Evolutionary conservation across 2,797 vertebrate species (phyloP), one percentile per base, ranked within the genome.

Genomic region (Arrhamphus sclerolepis): DNA sequence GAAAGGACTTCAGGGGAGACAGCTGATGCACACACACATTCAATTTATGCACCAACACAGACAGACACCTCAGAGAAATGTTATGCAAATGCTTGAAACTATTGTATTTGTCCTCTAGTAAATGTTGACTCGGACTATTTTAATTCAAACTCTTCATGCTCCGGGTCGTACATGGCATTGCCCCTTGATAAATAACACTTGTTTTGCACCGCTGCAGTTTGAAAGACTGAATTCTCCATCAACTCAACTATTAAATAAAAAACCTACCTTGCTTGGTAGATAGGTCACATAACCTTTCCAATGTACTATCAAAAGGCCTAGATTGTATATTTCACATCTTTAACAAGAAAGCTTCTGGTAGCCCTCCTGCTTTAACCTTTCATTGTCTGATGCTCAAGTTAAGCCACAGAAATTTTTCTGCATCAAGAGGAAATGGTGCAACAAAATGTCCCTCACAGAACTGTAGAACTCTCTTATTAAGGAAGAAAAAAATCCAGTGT

Each of bases 1-100:
- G 71, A 83, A 78, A 69, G 62, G 76, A 61, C 87, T 79, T 63
- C 53, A 29, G 76, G 84, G 78, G 66, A 77, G 77, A 57, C 80
- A 79, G 70, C 75, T 80, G 75, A 82, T 70, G 69, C 71, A 62
- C 71, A 51, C 9, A 47, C 55, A 46, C 66, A 61, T 50, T 48
- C 46, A 54, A 9, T 11, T 41, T 48, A 56, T 31, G 28, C 51
- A 38, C n/a, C 55, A 40, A 50, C 47, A 60, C 53, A 54, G 34
- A 69, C 62, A 70, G 34, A 69, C 62, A 70, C 52, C 70, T 73
- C 56, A 21, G 60, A 72, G 56, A 80, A 69, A 86, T 79, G 50
- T 71, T 78, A 66, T 46, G 48, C 47, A 56, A 83, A 77, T 51
- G 46, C 62, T 63, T 53, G 19, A 77, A 80, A 70, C 69, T 51